A percentile compares a stretch with the other conserved stretches of the same genome.
These are phyloP conservation scores for Forbesichthys papilliferus DNA, from an alignment of 2,113 vertebrate species.

Conservation along the genomic window DNA sequence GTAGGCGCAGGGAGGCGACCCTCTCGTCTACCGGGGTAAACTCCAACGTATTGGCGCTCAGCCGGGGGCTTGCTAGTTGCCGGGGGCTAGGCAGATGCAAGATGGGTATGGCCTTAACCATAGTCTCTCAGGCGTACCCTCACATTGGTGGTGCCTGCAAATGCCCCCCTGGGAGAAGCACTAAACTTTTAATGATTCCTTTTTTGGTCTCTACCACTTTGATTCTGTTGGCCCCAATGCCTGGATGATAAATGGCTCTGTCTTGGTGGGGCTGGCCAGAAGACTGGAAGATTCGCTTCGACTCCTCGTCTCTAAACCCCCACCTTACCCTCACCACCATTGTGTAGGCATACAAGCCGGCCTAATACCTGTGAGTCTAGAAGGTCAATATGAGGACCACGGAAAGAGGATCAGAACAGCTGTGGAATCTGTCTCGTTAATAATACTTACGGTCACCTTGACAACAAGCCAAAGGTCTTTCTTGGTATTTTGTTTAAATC, in stretches of 20 bases:
- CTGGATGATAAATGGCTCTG: conserved; percentile 76
- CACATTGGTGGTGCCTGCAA: conserved; percentile 39
- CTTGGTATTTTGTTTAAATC: too few relatives aligned
- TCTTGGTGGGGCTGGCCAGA: conserved; percentile 51
- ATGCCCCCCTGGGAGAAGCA: conserved; percentile 50
- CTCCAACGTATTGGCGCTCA: too few relatives aligned
- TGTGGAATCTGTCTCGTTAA: conserved; percentile 55
- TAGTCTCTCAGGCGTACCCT: conserved; percentile 43
- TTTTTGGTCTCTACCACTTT: conserved; percentile 65
- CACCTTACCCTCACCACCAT: background rate
- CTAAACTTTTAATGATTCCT: conserved; percentile 77
- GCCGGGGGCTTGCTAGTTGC: too few relatives aligned
- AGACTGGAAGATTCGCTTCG: conserved; percentile 55
- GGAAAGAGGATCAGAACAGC: conserved; percentile 43
- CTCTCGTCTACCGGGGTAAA: too few relatives aligned
- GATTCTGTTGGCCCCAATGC: conserved; percentile 58
- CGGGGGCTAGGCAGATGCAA: conserved; percentile 2
- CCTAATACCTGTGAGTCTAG: conserved; percentile 56
- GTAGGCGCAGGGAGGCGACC: too few relatives aligned
- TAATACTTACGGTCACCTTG: conserved; percentile 4
- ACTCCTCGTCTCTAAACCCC: conserved; percentile 19
- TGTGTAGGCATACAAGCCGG: conserved; percentile 37
- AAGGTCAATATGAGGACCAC: conserved; percentile 40
- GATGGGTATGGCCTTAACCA: conserved; percentile 22
- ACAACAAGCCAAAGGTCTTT: too few relatives aligned